Base-by-base conservation (phyloP, 2,888 invertebrate genomes). In the Pheosia gnoma region DNA sequence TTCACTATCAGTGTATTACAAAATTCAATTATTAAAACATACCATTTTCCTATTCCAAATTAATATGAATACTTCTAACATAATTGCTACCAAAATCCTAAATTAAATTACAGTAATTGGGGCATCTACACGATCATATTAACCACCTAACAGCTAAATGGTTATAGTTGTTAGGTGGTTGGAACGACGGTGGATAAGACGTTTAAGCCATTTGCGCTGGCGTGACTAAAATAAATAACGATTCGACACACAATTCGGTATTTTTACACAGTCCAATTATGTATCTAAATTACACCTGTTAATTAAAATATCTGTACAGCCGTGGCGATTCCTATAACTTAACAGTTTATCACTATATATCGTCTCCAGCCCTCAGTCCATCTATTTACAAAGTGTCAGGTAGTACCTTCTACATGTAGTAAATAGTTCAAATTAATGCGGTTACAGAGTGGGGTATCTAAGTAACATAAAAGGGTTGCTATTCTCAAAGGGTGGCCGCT, bases 401-500 rank as follows among this genome's bases (percentile, higher is more conserved):
- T 49, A 25, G 51, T 8, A 25, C 3, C 13, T 49, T 47, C 47
- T 4, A 11, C 47, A 47, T 47, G 11, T 47, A 5, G 11, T 47
- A 45, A 45, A 4, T 5, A 41, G 41, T 41, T 7, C 41, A 41
- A 41, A 6, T 6, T 41, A 41, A 41, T 41, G 41, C 43, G 9
- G 49, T n/a, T 53, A 39, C 58, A 64, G 63, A 74, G 77, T 78
- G 72, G 78, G 79, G 67, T 74, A 55, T 60, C 67, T 51, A 59
- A 68, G 49, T 59, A 73, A 76, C 65, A 65, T 62, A 72, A 72
- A 75, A 73, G 72, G 70, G 25, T 51, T 58, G 51, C 67, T 81
- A 75, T 59, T 71, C 84, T 92, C 89, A 92, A 74, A 93, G 87
- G 53, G 86, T 13, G 55, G n/a, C 8, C n/a, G 55, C 67, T 69